phyloP scores from a whole-genome alignment of 2,797 vertebrate species.

The Rhyacichthys aspro region DNA sequence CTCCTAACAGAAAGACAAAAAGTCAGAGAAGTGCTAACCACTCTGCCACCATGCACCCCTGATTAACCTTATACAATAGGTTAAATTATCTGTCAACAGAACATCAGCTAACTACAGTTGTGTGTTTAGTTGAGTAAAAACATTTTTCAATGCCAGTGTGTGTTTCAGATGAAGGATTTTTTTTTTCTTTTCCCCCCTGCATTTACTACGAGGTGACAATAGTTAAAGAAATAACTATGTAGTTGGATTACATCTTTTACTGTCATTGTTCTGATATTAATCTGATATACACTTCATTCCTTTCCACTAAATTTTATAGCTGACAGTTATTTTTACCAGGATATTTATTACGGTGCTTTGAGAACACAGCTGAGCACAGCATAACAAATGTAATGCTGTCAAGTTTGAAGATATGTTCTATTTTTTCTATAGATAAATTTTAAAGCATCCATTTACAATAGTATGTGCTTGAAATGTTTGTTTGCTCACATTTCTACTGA shows the following conservation, averaged over 20 bases:
- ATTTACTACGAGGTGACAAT: too few relatives aligned
- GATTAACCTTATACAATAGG: too few relatives aligned
- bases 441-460: slow-evolving; percentile 41
- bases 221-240: not conserved
- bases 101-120: too few relatives aligned
- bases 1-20: too few relatives aligned
- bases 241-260: slow-evolving; percentile 18
- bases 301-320: slow-evolving; percentile 43
- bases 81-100: too few relatives aligned
- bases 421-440: slow-evolving; percentile 58
- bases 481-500: slow-evolving; percentile 41
- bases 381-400: slow-evolving; percentile 38
- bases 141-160: too few relatives aligned
- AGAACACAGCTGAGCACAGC: slow-evolving; percentile 42
- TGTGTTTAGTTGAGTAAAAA: too few relatives aligned
- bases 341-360: slow-evolving; percentile 74
- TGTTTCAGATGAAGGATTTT: too few relatives aligned
- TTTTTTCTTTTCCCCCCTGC: too few relatives aligned
- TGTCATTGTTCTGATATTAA: slow-evolving; percentile 30
- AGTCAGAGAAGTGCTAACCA: too few relatives aligned
- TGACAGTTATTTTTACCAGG: slow-evolving; percentile 50
- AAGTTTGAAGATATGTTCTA: slow-evolving; percentile 38
- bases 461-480: slow-evolving; percentile 43
- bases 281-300: slow-evolving; percentile 55
- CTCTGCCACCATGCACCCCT: too few relatives aligned